A percentile compares a stretch with the other conserved stretches of the same genome.
phyloP scores from a whole-genome alignment of 2,113 vertebrate species.

The Leptocoma aspasia region DNA sequence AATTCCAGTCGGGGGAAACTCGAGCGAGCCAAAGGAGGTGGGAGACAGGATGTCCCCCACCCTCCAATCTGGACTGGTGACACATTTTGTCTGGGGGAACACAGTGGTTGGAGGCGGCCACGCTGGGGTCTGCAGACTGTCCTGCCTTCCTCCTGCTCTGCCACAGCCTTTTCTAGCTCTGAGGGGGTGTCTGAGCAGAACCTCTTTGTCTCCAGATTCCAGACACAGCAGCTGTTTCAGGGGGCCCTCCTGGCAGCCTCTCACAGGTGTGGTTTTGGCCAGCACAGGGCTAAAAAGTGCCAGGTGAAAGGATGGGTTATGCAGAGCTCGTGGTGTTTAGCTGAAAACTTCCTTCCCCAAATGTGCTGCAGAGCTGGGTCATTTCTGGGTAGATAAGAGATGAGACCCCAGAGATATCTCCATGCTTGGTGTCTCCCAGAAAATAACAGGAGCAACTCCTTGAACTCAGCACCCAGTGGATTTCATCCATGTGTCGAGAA shows the following conservation, averaged over 20 bases:
- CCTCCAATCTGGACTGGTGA: conserved; percentile 20
- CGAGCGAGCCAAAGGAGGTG: neutral
- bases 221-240: neutral
- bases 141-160: neutral
- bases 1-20: neutral
- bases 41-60: conserved; percentile 3
- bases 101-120: accelerated
- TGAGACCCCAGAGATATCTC: neutral
- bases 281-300: neutral
- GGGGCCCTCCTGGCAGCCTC: neutral
- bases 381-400: neutral
- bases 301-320: neutral
- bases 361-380: neutral
- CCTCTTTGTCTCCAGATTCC: neutral
- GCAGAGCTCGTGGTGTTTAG: neutral
- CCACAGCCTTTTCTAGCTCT: accelerated
- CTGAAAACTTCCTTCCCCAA: neutral
- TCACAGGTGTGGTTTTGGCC: neutral
- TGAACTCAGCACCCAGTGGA: neutral
- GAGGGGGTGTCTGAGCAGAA: neutral
- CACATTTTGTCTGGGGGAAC: neutral
- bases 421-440: neutral
- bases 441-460: neutral
- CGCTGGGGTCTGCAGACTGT: neutral
- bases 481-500: neutral